Evolutionary conservation across 2,113 vertebrate species (phyloP).

Genomic region (Dasyornis broadbenti): DNA sequence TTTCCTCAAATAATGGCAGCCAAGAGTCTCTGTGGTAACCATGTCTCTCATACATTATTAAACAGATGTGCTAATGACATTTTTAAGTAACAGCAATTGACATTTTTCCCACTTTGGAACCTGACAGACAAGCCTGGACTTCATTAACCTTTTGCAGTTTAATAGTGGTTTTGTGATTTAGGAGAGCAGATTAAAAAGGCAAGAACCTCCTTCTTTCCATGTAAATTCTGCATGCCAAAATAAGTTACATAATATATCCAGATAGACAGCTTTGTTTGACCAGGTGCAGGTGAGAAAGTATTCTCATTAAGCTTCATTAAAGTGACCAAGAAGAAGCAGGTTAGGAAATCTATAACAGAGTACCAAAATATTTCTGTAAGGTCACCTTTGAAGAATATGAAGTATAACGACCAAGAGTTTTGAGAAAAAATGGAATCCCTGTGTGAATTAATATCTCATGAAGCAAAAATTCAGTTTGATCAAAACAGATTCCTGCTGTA

Average conservation of each 20-base stretch:
- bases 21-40: background rate
- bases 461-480: background rate
- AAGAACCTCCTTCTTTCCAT: background rate
- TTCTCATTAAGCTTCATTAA: background rate
- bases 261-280: background rate
- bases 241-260: background rate
- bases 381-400: background rate
- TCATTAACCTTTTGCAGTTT: conserved; percentile 53
- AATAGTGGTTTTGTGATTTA: conserved; percentile 9
- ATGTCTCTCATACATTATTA: conserved; percentile 35
- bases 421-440: background rate
- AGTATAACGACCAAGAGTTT: background rate
- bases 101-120: conserved; percentile 33
- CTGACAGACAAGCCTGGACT: conserved; percentile 39
- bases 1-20: background rate
- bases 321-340: background rate
- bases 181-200: background rate
- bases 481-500: background rate
- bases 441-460: background rate
- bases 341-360: background rate
- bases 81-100: conserved; percentile 59
- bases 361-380: conserved; percentile 15
- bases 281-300: background rate
- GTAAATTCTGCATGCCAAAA: background rate
- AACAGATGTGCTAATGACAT: conserved; percentile 21